These are phyloP conservation scores for Typhlomys cinereus DNA, from an alignment of 2,113 vertebrate genomes.

Conservation along the genomic window DNA sequence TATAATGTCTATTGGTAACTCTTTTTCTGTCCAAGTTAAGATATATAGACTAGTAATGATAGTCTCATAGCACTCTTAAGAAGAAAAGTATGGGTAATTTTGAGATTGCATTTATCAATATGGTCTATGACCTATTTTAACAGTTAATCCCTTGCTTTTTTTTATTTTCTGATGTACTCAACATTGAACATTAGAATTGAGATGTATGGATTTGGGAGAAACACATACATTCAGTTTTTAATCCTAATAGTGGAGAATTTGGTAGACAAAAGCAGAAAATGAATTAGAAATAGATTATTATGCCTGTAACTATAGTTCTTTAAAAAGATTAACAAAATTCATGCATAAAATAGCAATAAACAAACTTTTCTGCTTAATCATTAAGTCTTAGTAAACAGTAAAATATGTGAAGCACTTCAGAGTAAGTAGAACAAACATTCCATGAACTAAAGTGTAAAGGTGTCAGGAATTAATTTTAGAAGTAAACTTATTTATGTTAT, in stretches of 20 bases:
- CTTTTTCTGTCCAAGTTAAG: background rate
- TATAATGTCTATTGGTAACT: no score
- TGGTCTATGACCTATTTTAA: background rate
- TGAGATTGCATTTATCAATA: background rate
- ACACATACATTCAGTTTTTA: background rate
- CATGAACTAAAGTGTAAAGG: background rate
- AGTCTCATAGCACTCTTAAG: background rate
- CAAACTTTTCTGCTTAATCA: background rate
- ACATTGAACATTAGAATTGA: background rate
- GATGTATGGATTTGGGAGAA: background rate
- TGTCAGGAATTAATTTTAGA: background rate
- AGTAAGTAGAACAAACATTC: background rate
- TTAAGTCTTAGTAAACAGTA: background rate
- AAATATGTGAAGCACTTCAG: background rate
- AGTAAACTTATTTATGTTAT: background rate
- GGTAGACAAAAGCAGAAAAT: background rate
- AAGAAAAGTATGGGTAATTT: background rate
- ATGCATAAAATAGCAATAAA: background rate
- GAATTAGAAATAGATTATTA: background rate
- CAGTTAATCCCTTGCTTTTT: background rate
- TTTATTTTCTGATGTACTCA: background rate
- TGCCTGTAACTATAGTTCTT: background rate
- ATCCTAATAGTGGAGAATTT: no score
- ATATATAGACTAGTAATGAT: background rate
- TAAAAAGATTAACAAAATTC: background rate